Base-by-base conservation (phyloP, 2,888 invertebrate genomes). In the Belgica antarctica region DNA sequence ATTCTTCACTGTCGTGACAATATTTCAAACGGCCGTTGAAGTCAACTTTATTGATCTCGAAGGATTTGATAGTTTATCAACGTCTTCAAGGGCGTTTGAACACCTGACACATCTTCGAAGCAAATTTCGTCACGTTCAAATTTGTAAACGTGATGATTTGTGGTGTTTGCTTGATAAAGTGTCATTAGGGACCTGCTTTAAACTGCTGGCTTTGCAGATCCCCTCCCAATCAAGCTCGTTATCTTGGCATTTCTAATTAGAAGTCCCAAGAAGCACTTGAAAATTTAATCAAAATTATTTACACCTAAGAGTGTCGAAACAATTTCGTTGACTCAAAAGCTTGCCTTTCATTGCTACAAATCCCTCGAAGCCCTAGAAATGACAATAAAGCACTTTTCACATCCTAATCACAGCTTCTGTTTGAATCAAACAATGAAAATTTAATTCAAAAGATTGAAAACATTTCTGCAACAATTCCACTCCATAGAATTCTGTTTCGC, bases 381-480 rank as follows among this genome's bases (percentile, higher is more conserved):
- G 41, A 41, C 41, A 41, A 41, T 41, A 41, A 41, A 41, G 15
- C 41, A 41, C 15, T n/a, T n/a, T 41, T 41, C 15, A 41, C 41
- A 12, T 12, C 41, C 41, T 41, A 41, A 41, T 41, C 41, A 41
- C 2, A 41, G 41, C 41, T 41, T 41, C 41, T 41, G 4, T 10
- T 41, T n/a, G 3, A 41, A n/a, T 34, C 34, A 34, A 7, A 34
- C 7, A 34, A 12, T n/a, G n/a, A n/a, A n/a, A n/a, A n/a, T n/a
- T n/a, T n/a, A n/a, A n/a, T n/a, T n/a, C n/a, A n/a, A n/a, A n/a
- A n/a, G n/a, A n/a, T n/a, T 41, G 41, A 41, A 41, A 41, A 15
- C 41, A 41, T 41, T 41, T 41, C 41, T 41, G 41, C 41, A 41
- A 41, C 41, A 41, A 41, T 41, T 41, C 10, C 41, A 41, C 15